Conservation (phyloP, 23 tunicate genomes). For the Trididemnum nubilum region DNA sequence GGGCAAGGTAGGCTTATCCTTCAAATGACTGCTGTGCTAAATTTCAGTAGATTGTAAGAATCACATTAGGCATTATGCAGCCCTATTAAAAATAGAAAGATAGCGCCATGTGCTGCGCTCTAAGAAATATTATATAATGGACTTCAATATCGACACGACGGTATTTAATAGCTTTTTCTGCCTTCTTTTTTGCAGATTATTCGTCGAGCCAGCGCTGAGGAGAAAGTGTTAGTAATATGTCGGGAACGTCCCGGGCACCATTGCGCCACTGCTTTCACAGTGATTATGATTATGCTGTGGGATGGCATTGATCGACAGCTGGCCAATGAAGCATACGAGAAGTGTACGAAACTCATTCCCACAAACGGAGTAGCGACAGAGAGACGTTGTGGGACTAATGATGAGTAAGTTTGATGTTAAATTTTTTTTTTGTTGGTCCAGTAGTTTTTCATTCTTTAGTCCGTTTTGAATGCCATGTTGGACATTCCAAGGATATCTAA, state of each 20-base stretch:
- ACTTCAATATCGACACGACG: no score
- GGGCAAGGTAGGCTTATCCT: no score
- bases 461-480: no score
- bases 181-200: conserved; percentile 45
- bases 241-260: conserved; percentile 71
- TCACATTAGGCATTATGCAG: no score
- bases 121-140: not conserved
- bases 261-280: conserved; percentile 55
- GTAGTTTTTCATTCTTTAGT: no score
- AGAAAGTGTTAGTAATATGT: conserved; percentile 78
- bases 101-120: not conserved
- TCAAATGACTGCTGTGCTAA: no score
- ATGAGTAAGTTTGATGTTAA: no score
- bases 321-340: conserved; percentile 70
- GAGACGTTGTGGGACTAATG: conserved; percentile 88
- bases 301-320: conserved; percentile 65
- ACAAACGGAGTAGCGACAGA: conserved; percentile 77
- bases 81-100: no score
- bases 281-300: conserved; percentile 73
- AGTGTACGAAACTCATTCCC: conserved; percentile 55
- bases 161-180: no score
- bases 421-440: no score
- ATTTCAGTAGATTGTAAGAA: no score
- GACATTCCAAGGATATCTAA: no score
- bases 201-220: conserved; percentile 69